Evolutionary conservation across 2,797 vertebrate species (phyloP), one percentile per base, ranked within the genome.

Genomic region (Manis javanica): DNA sequence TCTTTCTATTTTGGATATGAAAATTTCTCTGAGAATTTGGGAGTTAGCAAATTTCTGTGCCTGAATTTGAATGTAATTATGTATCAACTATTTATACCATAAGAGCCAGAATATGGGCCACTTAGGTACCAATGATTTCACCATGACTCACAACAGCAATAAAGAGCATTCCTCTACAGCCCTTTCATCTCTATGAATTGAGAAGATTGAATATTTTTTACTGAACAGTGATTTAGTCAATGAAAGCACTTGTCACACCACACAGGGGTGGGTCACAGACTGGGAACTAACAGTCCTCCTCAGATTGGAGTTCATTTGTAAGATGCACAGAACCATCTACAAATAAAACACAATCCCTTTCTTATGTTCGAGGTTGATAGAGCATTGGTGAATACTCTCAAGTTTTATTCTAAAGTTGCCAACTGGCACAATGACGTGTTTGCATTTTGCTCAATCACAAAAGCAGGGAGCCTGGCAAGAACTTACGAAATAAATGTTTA

Each of bases 1-100:
- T 84, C 64, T 42, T 96, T 96, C 95, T 96, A 92, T 96, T 97
- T 88, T 78, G 31, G 69, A 71, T 75, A 59, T 79, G 74, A 94
- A 93, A 91, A 91, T 39, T 95, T 93, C 84, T 82, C 89, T 95
- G 94, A 88, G 78, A 92, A 91, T 72, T 95, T 87, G 77, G 49
- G 89, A 95, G 61, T 90, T 63, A 91, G 78, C 89, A 85, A 69
- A 82, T 88, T 92, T 94, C 74, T 94, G 59, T 95, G 92, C 82
- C 78, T 81, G 86, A 75, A 49, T 75, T 87, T 68, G 72, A 82
- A 87, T 68, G 49, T 64, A 75, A 91, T 90, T 94, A 75, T 72
- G 69, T 74, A 74, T 77, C 37, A 49, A 61, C 86, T 79, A 68
- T 96, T 91, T 87, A 83, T 55, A 18, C 63, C 31, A 3, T 57